These are phyloP conservation scores for Drosophila testacea DNA, from an alignment of 2,888 invertebrate genomes.

Conservation along the genomic window DNA sequence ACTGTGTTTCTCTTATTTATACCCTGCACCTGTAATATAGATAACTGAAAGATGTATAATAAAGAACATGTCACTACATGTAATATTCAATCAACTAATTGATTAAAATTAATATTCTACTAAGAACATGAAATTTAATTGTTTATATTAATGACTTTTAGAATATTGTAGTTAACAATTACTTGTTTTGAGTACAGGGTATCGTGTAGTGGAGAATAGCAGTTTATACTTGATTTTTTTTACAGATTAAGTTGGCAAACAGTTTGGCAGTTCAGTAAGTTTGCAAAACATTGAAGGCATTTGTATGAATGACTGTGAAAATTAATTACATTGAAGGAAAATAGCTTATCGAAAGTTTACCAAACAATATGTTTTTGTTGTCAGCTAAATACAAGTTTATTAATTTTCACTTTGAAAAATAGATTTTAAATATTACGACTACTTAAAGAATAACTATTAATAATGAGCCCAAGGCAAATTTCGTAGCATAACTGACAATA, in stretches of 20 bases:
- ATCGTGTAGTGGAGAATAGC: neutral
- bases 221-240: neutral
- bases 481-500: conserved; percentile 16
- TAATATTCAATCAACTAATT: too few species aligned
- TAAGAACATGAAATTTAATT: too few species aligned
- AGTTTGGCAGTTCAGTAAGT: conserved; percentile 61
- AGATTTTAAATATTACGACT: neutral
- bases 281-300: conserved; percentile 13
- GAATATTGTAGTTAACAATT: neutral
- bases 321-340: conserved; percentile 48
- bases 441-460: neutral
- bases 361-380: conserved; percentile 19
- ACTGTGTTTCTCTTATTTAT: conserved; percentile 46
- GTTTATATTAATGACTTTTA: neutral
- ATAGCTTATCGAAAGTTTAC: conserved; percentile 4
- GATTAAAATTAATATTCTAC: too few species aligned
- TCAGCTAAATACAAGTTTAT: neutral
- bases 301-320: conserved; percentile 41
- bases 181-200: neutral
- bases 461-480: conserved; percentile 4
- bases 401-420: neutral
- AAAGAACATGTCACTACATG: neutral
- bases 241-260: conserved; percentile 56
- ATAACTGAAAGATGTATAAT: neutral
- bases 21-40: conserved; percentile 2